Base-by-base conservation (phyloP, 2,888 invertebrate genomes). In the Epistrophe grossulariae region DNA sequence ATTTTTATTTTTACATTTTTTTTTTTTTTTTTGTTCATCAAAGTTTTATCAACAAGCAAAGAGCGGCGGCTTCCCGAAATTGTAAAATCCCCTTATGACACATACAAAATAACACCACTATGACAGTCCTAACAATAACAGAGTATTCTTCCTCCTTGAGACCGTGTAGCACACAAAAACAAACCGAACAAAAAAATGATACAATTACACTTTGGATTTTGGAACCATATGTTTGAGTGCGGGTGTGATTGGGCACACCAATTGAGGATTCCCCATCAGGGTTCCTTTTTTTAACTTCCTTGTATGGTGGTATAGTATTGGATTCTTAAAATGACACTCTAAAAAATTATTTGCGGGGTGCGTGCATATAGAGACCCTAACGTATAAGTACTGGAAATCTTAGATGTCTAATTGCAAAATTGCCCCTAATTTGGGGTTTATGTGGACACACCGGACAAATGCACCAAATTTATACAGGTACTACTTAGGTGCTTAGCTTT, bases 1-100 rank as follows among this genome's bases (percentile, higher is more conserved):
- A 28, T 43, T 72, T 72, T 60, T 50, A 45, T 43, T 72, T 72
- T 60, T 19, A 17, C 10, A 19, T 60, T 70, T 31, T 43, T 11
- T 62, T 72, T 11, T 62, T 72, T 31, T 62, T 77, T 72, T 73
- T 81, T 59, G 11, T 66, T 79, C 87, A 87, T 87, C 79, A 87
- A 87, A 83, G 50, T 79, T 87, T 87, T 87, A 85, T 85, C 85
- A 82, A 73, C 35, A n/a, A 79, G n/a, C 57, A 48, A 55, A 55
- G n/a, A n/a, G n/a, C n/a, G n/a, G 24, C 28, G 35, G 40, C 62
- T 31, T 72, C 48, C 28, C 57, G 17, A 59, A 73, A 68, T 68
- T 28, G 31, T 38, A 31, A 52, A 73, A 62, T 68, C 50, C 73
- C 55, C 17, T 66, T 57, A 55, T 57, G 45, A 24, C 71, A 64